These are phyloP conservation scores for Pygmarrhopalites habei DNA, from an alignment of 1,140 invertebrate genomes.

Conservation along the genomic window DNA sequence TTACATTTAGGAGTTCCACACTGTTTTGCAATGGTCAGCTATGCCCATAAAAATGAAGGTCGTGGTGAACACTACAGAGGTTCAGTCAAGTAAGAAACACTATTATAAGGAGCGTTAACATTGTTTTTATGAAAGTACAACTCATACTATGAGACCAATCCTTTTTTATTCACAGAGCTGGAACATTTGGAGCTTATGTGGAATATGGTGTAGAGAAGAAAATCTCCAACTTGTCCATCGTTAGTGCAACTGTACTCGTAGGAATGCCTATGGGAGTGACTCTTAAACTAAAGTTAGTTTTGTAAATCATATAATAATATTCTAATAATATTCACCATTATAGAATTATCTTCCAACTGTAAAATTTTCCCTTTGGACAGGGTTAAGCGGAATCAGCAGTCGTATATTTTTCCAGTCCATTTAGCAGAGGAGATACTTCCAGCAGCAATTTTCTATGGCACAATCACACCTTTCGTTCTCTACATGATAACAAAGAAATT, in stretches of 20 bases:
- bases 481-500: constrained; percentile 76
- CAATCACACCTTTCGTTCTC: constrained; percentile 70
- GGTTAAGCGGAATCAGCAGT: constrained; percentile 76
- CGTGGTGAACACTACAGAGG: constrained; percentile 50
- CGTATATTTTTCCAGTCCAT: constrained; percentile 80
- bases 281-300: constrained; percentile 72
- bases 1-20: constrained; percentile 65
- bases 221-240: constrained; percentile 78
- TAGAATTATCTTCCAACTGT: neutral
- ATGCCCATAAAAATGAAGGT: constrained; percentile 10
- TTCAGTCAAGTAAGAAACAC: constrained; percentile 61
- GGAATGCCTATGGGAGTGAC: constrained; percentile 80
- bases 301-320: neutral
- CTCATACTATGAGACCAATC: too few species aligned
- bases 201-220: constrained; percentile 91
- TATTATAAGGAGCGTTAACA: too few species aligned
- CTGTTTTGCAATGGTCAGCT: constrained; percentile 18
- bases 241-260: constrained; percentile 73
- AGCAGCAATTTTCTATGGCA: constrained; percentile 86
- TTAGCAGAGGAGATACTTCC: constrained; percentile 83
- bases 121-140: too few species aligned
- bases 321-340: constrained; percentile 20
- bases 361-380: too few species aligned
- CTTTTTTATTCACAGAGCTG: constrained; percentile 45
- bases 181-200: constrained; percentile 74